Evolutionary conservation across 2,888 invertebrate genomes (phyloP), one percentile per base, ranked within the genome.

Genomic region (Conchocele bisecta): DNA sequence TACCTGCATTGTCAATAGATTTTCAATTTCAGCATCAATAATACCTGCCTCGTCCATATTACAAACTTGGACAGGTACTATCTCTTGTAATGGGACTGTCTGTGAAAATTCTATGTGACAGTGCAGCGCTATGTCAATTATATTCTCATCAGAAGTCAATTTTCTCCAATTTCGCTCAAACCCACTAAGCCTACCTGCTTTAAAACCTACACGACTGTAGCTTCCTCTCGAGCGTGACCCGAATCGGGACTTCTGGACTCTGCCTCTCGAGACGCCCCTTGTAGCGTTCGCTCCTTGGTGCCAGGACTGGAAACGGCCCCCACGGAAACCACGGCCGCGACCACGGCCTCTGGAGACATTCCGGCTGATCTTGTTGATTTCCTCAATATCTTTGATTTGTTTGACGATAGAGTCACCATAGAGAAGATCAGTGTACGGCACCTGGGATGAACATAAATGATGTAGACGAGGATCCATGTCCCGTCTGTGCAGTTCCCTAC

Each of bases 361-460:
- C 24, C 46, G 5, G 5, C 63, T 46, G 15, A 63, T 54, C 28
- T 63, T 63, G 20, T 54, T 63, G 17, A 46, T 63, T 31, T 63
- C 54, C 37, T 63, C 54, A 29, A 51, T 66, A 26, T 61, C 68
- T 39, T 48, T 68, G 26, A 61, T 61, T n/a, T 61, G 56, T 26
- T 61, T 60, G 20, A 61, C 68, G 39, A 54, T 54, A 9, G 33
- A 51, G 35, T 67, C 67, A 4, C 60, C 67, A 67, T 67, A 60
- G 24, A 67, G 28, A 28, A 53, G 22, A 20, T 67, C 44, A 17
- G 59, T 53, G n/a, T 31, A 67, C n/a, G 59, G 46, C 6, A 42
- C 20, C 15, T 60, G 39, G 6, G 68, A 15, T n/a, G 68, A 60
- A 41, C 68, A 68, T 5, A 68, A 39, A 61, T 68, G 56, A n/a